A percentile compares a stretch with the other conserved stretches of the same genome.
These are phyloP conservation scores for Stictonetta naevosa DNA, from an alignment of 2,113 vertebrate genomes.

Conservation along the genomic window DNA sequence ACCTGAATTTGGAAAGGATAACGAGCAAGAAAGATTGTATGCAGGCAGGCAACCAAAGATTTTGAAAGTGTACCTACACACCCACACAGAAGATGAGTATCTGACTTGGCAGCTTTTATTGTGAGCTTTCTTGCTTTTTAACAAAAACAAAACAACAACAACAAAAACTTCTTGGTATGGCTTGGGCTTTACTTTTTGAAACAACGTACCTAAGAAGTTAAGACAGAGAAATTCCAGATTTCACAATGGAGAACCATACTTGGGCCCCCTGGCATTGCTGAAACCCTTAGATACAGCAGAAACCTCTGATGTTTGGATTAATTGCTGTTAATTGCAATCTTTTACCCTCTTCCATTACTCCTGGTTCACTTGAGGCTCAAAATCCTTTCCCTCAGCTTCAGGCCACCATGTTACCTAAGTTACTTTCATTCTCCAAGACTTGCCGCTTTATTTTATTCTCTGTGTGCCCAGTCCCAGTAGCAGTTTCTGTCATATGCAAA, in stretches of 20 bases:
- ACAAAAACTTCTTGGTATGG: no score
- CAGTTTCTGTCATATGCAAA: background rate
- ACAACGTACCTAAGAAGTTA: background rate
- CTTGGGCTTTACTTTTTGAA: background rate
- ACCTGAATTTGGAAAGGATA: background rate
- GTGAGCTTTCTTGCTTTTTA: background rate
- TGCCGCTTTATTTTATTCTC: background rate
- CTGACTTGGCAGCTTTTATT: background rate
- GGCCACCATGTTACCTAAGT: background rate
- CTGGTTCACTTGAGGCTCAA: background rate
- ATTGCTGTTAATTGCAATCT: background rate
- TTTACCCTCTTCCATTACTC: background rate
- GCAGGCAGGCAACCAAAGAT: background rate
- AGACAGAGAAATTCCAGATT: background rate
- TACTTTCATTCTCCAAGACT: background rate
- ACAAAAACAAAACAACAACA: no score
- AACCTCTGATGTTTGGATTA: background rate
- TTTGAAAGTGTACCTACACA: background rate
- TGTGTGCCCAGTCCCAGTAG: background rate
- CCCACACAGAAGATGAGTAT: background rate
- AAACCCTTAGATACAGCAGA: background rate
- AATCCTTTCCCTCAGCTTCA: background rate
- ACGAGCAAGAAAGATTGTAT: fast-evolving
- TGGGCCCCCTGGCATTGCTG: background rate
- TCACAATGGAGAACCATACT: background rate